phyloP scores from a whole-genome alignment of 2,113 vertebrate genomes.

The Beaufortia kweichowensis region DNA sequence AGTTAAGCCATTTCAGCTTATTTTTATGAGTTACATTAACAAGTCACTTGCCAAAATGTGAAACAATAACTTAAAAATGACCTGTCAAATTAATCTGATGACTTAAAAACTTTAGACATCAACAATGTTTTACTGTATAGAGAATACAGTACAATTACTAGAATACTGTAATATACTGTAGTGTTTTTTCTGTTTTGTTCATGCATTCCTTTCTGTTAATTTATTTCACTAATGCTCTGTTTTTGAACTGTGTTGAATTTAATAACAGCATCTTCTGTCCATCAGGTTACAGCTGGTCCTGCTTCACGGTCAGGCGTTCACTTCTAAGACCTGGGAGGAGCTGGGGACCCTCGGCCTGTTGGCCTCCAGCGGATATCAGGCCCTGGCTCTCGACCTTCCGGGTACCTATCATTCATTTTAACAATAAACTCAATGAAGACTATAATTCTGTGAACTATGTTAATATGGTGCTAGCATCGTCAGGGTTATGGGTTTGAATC shows the following conservation, averaged over 20 bases:
- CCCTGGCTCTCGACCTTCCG: constrained; percentile 89
- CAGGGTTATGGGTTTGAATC: background rate
- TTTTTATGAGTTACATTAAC: too few species aligned
- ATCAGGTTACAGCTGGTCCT: constrained; percentile 84
- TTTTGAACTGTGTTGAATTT: background rate
- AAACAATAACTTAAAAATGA: too few species aligned
- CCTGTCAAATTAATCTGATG: too few species aligned
- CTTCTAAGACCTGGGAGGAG: constrained; percentile 89
- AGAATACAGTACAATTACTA: too few species aligned
- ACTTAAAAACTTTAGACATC: too few species aligned
- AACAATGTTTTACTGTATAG: too few species aligned
- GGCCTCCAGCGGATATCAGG: constrained; percentile 82
- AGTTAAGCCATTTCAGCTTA: too few species aligned
- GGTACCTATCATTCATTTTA: constrained; percentile 71
- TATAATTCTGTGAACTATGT: background rate
- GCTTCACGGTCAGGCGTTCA: constrained; percentile 92
- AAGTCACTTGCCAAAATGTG: too few species aligned
- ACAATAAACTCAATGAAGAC: background rate
- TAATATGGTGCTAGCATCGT: background rate
- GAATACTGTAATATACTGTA: too few species aligned
- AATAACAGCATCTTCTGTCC: background rate
- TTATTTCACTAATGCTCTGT: background rate
- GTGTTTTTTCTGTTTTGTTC: too few species aligned
- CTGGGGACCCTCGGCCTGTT: constrained; percentile 88
- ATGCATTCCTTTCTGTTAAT: too few species aligned